phyloP scores from a whole-genome alignment of 1,140 invertebrate genomes.

The Drosophila mojavensis region DNA sequence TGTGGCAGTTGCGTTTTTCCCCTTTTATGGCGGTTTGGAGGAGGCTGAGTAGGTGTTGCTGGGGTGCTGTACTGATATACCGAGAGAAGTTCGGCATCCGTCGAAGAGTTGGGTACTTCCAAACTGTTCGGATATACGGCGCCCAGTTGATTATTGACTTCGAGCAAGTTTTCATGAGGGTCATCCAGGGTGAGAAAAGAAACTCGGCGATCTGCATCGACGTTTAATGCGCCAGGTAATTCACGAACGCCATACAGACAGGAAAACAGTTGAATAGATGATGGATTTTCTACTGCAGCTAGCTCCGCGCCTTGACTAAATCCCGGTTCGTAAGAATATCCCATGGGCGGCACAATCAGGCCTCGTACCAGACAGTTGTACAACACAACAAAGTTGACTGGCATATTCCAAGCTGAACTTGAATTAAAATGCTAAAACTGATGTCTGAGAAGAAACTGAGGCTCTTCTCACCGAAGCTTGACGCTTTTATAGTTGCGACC shows the following conservation, averaged over 20 bases:
- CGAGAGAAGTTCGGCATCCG: background rate
- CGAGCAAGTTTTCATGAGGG: background rate
- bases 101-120: background rate
- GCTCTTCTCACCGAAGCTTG: background rate
- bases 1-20: constrained; percentile 29
- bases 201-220: constrained; percentile 9
- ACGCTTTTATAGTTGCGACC: constrained; percentile 17
- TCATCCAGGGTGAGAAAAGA: background rate
- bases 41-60: background rate
- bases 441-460: constrained; percentile 9
- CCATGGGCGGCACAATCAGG: background rate
- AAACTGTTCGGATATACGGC: constrained; percentile 1
- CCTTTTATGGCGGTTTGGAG: background rate
- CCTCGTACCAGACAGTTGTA: constrained; percentile 21
- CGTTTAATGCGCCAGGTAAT: background rate
- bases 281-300: background rate
- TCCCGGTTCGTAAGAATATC: background rate
- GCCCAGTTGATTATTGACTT: background rate
- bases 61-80: background rate
- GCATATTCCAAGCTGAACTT: background rate
- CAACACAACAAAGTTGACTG: constrained; percentile 13
- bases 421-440: background rate
- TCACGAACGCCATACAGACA: constrained; percentile 6
- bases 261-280: background rate
- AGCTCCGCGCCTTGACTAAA: background rate